These are phyloP conservation scores for Nowickia ferox DNA, from an alignment of 2,888 invertebrate genomes.

Conservation along the genomic window DNA sequence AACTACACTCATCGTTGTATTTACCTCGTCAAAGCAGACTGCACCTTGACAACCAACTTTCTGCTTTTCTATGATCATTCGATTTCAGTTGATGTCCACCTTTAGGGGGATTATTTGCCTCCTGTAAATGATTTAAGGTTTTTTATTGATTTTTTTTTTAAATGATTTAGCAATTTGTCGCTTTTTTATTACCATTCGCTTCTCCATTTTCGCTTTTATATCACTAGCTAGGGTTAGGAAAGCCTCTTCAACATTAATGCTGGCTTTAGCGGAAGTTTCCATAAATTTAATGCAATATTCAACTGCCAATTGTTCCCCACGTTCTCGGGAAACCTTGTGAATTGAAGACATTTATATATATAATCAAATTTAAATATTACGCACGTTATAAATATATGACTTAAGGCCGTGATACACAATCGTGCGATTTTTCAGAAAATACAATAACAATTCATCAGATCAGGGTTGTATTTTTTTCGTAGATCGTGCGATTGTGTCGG, in stretches of 20 bases:
- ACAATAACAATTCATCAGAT: too few relatives aligned
- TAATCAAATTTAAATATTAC: neutral
- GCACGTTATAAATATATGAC: neutral
- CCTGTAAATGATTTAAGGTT: slow-evolving; percentile 84
- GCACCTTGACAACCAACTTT: slow-evolving; percentile 94
- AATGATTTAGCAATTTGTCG: slow-evolving; percentile 11
- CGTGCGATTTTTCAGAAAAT: too few relatives aligned
- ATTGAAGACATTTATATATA: neutral
- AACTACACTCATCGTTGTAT: slow-evolving; percentile 78
- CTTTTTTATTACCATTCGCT: slow-evolving; percentile 91
- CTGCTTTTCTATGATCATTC: slow-evolving; percentile 91
- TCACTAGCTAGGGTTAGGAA: slow-evolving; percentile 98
- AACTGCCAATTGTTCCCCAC: slow-evolving; percentile 97
- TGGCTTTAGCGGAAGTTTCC: slow-evolving; percentile 99
- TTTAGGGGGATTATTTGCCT: slow-evolving; percentile 94
- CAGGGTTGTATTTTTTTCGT: too few relatives aligned
- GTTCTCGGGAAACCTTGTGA: slow-evolving; percentile 92
- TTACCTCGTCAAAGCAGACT: slow-evolving; percentile 91
- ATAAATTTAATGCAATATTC: slow-evolving; percentile 99
- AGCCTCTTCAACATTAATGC: slow-evolving; percentile 98
- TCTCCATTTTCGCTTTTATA: slow-evolving; percentile 99
- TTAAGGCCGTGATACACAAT: too few relatives aligned
- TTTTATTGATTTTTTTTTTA: slow-evolving; percentile 37
- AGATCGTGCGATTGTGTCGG: too few relatives aligned
- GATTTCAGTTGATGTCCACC: slow-evolving; percentile 91